Percentiles rank a stretch among this genome's conserved stretches.
phyloP scores from a whole-genome alignment of 2,797 vertebrate species.

The Amphiprion clarkii region DNA sequence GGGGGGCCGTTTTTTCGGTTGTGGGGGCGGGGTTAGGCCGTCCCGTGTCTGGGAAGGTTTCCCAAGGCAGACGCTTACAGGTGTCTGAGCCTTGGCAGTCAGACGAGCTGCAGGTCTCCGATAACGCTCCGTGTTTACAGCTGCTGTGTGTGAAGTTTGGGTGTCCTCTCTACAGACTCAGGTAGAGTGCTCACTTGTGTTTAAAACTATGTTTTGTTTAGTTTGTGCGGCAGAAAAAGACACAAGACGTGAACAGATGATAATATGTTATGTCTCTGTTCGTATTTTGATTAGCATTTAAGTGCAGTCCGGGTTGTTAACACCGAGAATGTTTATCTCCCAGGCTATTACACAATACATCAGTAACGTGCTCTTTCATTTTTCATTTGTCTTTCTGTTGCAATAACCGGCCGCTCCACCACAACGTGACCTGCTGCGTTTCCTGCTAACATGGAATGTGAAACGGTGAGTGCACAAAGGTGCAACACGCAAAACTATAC shows the following conservation, averaged over 20 bases:
- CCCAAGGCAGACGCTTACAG: constrained; percentile 62
- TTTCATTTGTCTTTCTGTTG: constrained; percentile 25
- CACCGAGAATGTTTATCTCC: not conserved
- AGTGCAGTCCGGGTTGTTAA: not conserved
- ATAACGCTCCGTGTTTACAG: constrained; percentile 18
- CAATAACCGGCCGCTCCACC: constrained; percentile 22
- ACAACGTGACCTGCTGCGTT: constrained; percentile 41
- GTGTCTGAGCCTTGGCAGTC: constrained; percentile 68
- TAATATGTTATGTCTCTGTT: not conserved
- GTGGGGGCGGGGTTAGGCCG: constrained; percentile 63
- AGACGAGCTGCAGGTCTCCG: constrained; percentile 37
- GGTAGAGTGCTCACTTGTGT: constrained; percentile 63
- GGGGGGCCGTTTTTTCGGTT: constrained; percentile 16
- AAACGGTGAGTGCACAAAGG: constrained; percentile 71
- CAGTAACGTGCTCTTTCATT: constrained; percentile 35
- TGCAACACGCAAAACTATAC: not conserved
- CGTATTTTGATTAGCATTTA: not conserved
- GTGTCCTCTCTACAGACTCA: constrained; percentile 24
- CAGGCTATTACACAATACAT: not conserved
- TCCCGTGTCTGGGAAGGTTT: constrained; percentile 42
- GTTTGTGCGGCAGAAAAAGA: not conserved
- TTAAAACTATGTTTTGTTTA: not conserved
- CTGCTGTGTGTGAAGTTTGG: constrained; percentile 6
- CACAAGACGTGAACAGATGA: no score
- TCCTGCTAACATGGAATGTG: constrained; percentile 29